These are phyloP conservation scores for Phenganax subtilis DNA, from an alignment of 92 coral and sea anemone species.

Conservation along the genomic window DNA sequence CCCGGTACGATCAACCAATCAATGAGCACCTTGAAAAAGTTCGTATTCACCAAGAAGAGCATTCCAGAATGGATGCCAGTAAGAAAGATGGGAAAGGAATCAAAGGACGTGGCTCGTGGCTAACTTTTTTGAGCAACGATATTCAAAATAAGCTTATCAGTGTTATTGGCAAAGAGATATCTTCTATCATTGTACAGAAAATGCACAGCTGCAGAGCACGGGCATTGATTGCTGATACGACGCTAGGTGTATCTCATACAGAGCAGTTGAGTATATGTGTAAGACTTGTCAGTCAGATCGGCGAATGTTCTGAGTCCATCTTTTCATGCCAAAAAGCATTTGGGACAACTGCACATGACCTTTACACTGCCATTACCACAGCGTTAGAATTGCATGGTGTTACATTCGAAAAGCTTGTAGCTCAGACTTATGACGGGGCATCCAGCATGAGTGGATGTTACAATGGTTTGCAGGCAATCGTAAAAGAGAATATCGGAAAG, in stretches of 20 bases:
- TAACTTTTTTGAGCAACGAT: neutral
- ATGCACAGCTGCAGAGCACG: neutral
- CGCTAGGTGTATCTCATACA: neutral
- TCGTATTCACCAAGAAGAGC: neutral
- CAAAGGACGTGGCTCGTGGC: neutral
- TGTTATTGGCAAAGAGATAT: neutral
- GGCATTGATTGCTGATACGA: neutral
- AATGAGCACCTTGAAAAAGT: conserved; percentile 23
- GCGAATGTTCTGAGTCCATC: conserved; percentile 6
- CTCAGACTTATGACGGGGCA: conserved; percentile 8
- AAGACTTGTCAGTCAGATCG: neutral
- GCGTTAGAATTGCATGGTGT: conserved; percentile 34
- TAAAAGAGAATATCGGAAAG: neutral
- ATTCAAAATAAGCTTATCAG: neutral
- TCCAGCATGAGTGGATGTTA: neutral
- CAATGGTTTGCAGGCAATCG: neutral
- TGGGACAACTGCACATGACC: conserved; percentile 30
- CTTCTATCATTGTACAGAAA: neutral
- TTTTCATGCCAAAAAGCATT: conserved; percentile 17
- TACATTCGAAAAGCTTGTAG: conserved; percentile 9
- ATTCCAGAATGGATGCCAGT: neutral
- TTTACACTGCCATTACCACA: conserved; percentile 2
- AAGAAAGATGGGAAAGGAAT: neutral
- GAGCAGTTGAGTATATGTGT: neutral
- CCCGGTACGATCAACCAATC: conserved; percentile 6